Evolutionary conservation across 2,797 vertebrate species (phyloP).

Genomic region (Cossypha dichroa): DNA sequence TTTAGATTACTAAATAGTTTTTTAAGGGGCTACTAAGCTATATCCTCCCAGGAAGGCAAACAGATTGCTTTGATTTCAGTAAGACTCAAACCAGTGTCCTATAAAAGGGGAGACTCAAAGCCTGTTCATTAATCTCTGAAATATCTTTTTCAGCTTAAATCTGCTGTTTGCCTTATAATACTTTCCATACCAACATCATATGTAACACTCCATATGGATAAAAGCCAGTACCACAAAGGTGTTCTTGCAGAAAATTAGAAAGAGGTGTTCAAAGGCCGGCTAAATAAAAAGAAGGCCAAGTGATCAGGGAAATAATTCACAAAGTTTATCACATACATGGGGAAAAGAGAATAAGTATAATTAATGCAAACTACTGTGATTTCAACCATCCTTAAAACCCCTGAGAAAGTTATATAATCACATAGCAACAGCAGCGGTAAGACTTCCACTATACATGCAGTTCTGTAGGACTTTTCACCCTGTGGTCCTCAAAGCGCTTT

Average conservation of each 20-base stretch:
- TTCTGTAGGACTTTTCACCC: not conserved
- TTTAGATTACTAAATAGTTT: not conserved
- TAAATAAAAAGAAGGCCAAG: not conserved
- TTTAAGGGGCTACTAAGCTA: not conserved
- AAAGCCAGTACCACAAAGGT: not conserved
- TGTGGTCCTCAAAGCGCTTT: not conserved
- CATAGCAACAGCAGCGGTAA: not conserved
- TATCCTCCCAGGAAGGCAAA: not conserved
- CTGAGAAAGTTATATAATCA: not conserved
- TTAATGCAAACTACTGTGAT: not conserved
- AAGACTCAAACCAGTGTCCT: not conserved
- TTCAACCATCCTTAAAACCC: not conserved
- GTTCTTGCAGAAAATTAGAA: constrained; percentile 23
- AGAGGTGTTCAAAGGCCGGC: not conserved
- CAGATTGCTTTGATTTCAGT: constrained; percentile 10
- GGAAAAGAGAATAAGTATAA: not conserved
- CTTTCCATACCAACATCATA: constrained; percentile 28
- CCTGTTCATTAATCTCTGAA: not conserved
- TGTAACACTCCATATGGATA: not conserved
- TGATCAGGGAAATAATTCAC: not conserved
- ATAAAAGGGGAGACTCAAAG: not conserved
- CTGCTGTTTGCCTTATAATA: constrained; percentile 19
- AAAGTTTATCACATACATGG: not conserved
- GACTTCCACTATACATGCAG: not conserved
- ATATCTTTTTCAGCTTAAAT: constrained; percentile 27